Percentiles rank a stretch among this genome's conserved stretches.
Conservation (phyloP, 1,140 invertebrate genomes). For the Vanessa atalanta region DNA sequence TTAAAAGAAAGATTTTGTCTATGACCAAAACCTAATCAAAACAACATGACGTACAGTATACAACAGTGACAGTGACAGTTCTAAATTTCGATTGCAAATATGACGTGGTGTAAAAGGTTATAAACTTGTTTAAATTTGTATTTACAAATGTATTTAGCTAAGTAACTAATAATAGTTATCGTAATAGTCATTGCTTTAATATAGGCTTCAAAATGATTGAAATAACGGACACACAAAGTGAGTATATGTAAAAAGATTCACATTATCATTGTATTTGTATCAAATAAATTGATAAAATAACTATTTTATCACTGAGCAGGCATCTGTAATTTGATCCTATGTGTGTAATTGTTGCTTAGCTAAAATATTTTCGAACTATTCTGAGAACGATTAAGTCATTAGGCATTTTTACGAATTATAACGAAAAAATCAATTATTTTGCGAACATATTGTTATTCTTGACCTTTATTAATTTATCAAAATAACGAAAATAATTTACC, state of each 20-base stretch:
- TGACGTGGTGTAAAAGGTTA: constrained; percentile 73
- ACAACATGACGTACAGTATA: constrained; percentile 9
- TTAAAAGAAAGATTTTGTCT: too few relatives aligned
- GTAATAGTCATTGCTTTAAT: constrained; percentile 33
- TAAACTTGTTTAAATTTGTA: constrained; percentile 58
- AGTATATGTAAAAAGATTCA: constrained; percentile 43
- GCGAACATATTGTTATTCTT: too few relatives aligned
- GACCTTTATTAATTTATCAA: too few relatives aligned
- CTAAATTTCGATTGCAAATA: constrained; percentile 55
- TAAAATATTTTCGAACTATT: neutral
- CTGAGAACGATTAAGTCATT: too few relatives aligned
- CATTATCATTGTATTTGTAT: constrained; percentile 1
- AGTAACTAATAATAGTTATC: constrained; percentile 35
- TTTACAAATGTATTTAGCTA: constrained; percentile 50
- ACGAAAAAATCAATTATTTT: too few relatives aligned
- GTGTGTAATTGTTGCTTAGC: neutral
- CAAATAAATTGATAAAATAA: constrained; percentile 20
- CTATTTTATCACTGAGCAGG: constrained; percentile 32
- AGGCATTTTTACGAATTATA: too few relatives aligned
- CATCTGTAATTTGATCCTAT: constrained; percentile 1
- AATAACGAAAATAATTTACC: too few relatives aligned
- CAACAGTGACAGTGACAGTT: constrained; percentile 24
- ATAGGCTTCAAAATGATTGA: constrained; percentile 64
- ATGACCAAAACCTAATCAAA: neutral
- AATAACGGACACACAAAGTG: constrained; percentile 72